These are phyloP conservation scores for Sylvietta virens DNA, from an alignment of 2,113 vertebrate genomes.

Conservation along the genomic window DNA sequence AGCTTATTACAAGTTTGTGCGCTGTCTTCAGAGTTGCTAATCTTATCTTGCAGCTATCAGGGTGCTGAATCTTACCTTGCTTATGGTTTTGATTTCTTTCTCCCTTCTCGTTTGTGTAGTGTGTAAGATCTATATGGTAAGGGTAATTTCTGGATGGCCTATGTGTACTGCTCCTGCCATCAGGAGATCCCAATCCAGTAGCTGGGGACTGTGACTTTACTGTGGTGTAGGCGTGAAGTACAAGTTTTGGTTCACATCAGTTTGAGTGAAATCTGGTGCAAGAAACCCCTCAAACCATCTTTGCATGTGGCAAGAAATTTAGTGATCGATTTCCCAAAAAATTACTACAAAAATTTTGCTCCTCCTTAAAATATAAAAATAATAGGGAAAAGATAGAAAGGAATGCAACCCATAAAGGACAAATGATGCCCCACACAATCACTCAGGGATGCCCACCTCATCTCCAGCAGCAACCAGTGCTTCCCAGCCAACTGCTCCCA, in stretches of 20 bases:
- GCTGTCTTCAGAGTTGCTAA: background rate
- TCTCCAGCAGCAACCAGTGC: background rate
- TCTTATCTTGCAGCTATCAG: background rate
- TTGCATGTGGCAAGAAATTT: background rate
- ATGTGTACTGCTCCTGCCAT: background rate
- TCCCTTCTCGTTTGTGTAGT: background rate
- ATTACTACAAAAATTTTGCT: background rate
- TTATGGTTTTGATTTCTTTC: background rate
- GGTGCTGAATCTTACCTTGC: background rate
- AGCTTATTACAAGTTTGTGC: background rate
- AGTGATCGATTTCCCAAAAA: background rate
- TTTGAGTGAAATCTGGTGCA: background rate
- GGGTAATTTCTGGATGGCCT: background rate
- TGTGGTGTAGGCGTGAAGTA: background rate
- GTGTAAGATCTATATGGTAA: accelerated
- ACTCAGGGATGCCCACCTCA: background rate
- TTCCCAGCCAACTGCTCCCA: background rate
- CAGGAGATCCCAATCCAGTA: background rate
- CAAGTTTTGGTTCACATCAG: background rate
- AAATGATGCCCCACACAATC: background rate
- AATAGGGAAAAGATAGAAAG: background rate
- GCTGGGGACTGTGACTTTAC: background rate
- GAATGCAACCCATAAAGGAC: background rate
- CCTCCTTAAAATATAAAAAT: background rate
- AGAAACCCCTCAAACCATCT: accelerated